phyloP scores from a whole-genome alignment of 2,888 invertebrate species.

The Subacronicta megacephala region DNA sequence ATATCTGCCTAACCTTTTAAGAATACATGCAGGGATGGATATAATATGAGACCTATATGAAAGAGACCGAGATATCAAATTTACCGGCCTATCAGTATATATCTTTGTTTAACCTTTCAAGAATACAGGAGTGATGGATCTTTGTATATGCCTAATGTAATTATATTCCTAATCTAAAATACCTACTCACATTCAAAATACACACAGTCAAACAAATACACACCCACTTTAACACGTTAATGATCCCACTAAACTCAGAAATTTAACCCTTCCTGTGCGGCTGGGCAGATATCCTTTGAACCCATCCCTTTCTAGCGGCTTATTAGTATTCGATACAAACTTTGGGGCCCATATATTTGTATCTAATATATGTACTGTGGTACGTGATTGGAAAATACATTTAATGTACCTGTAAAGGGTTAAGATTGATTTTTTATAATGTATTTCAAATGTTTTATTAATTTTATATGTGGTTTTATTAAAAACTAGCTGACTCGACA shows the following conservation, averaged over 20 bases:
- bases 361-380: conserved; percentile 74
- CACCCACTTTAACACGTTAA: conserved; percentile 23
- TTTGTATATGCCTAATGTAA: too few species aligned
- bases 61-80: too few species aligned
- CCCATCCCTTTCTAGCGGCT: conserved; percentile 67
- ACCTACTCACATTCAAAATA: not conserved
- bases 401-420: conserved; percentile 50
- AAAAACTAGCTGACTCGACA: too few species aligned
- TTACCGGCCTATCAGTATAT: too few species aligned
- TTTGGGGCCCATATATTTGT: conserved; percentile 80
- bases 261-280: conserved; percentile 34
- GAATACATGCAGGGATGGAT: too few species aligned
- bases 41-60: too few species aligned
- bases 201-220: not conserved
- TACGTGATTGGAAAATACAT: conserved; percentile 69
- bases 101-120: too few species aligned
- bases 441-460: too few species aligned
- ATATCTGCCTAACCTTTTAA: too few species aligned
- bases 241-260: conserved; percentile 31
- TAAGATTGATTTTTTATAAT: not conserved
- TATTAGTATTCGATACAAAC: conserved; percentile 84
- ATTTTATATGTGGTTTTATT: too few species aligned
- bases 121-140: too few species aligned
- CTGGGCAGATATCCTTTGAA: conserved; percentile 68
- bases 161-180: too few species aligned